Evolutionary conservation across 2,113 vertebrate species (phyloP).

Genomic region (Rhynchomys soricoides): DNA sequence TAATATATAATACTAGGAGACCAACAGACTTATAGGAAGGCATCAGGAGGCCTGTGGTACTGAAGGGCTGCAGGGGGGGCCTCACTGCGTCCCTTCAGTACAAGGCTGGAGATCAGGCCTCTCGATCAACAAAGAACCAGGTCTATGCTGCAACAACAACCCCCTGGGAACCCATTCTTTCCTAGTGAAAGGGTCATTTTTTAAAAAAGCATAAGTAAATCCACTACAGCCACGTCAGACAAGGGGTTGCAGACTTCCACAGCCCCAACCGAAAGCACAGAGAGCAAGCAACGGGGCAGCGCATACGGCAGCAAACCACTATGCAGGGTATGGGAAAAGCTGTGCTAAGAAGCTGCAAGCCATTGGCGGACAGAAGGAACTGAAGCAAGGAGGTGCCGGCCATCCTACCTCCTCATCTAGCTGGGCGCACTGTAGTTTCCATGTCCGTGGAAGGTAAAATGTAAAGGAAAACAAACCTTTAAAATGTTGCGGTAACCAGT

Average conservation of each 20-base stretch:
- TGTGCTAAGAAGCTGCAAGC: background rate
- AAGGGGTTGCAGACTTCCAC: background rate
- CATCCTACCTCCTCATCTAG: conserved; percentile 92
- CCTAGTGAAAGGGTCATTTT: background rate
- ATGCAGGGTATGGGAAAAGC: background rate
- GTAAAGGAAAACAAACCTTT: background rate
- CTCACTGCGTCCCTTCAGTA: background rate
- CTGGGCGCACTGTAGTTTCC: conserved; percentile 89
- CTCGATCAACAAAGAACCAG: too few relatives aligned
- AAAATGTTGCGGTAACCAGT: rapidly evolving
- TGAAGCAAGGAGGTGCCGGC: conserved; percentile 6
- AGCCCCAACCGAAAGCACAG: background rate
- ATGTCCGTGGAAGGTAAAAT: conserved; percentile 75
- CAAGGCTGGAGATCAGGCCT: background rate
- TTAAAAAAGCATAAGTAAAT: background rate
- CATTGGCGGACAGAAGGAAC: background rate
- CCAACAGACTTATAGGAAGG: background rate
- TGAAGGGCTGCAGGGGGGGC: background rate
- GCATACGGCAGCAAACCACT: rapidly evolving
- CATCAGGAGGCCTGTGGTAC: too few relatives aligned
- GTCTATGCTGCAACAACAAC: background rate
- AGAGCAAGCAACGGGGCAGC: background rate
- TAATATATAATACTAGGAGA: background rate
- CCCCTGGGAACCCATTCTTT: rapidly evolving
- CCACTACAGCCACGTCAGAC: background rate